phyloP scores from a whole-genome alignment of 1,140 invertebrate genomes.

The Phortica variegata region DNA sequence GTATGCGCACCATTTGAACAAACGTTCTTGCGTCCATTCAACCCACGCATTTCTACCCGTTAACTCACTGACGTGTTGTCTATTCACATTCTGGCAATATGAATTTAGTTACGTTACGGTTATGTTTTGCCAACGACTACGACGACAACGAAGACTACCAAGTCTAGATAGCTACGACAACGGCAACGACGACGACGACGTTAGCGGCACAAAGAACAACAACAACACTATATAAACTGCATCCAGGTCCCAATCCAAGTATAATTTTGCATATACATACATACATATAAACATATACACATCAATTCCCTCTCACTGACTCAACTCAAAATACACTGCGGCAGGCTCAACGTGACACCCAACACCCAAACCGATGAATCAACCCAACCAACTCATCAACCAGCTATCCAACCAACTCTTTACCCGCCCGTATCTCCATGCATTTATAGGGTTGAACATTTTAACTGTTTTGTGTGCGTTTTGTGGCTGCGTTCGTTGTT shows the following conservation, averaged over 20 bases:
- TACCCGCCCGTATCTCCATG: too few relatives aligned
- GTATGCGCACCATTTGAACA: conserved; percentile 35
- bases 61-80: not conserved
- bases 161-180: conserved; percentile 49
- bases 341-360: conserved; percentile 43
- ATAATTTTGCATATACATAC: too few relatives aligned
- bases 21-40: conserved; percentile 53
- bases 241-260: too few relatives aligned
- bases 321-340: conserved; percentile 49
- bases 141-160: conserved; percentile 3
- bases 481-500: too few relatives aligned
- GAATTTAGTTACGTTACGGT: too few relatives aligned
- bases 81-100: too few relatives aligned
- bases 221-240: conserved; percentile 43
- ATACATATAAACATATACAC: too few relatives aligned
- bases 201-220: conserved; percentile 24
- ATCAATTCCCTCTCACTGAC: conserved; percentile 24
- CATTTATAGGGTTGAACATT: not conserved
- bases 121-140: not conserved
- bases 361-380: conserved; percentile 4
- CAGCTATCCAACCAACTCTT: too few relatives aligned
- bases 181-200: conserved; percentile 18
- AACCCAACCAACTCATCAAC: conserved; percentile 6
- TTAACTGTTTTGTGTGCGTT: not conserved
- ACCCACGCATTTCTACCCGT: conserved; percentile 27